Evolutionary conservation across 2,888 invertebrate genomes (phyloP).

Genomic region (Tanytarsus gracilentus): DNA sequence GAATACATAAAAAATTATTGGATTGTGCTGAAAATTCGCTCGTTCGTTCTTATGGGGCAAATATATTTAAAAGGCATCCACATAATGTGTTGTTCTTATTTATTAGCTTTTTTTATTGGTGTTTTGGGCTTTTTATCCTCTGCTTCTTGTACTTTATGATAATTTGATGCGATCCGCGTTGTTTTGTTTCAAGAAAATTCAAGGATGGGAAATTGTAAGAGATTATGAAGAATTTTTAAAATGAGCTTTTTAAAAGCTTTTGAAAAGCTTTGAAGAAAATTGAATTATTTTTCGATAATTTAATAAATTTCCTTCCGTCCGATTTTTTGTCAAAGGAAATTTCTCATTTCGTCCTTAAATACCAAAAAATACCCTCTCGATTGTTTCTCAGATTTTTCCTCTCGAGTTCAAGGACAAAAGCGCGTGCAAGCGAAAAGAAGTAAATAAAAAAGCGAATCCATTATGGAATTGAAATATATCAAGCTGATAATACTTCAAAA

Average conservation of each 20-base stretch:
- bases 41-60: background rate
- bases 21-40: background rate
- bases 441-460: too few species aligned
- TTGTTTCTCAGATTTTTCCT: too few species aligned
- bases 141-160: conserved; percentile 13
- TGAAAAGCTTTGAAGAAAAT: background rate
- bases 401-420: too few species aligned
- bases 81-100: conserved; percentile 16
- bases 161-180: background rate
- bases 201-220: background rate
- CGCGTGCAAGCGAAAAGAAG: too few species aligned
- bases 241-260: background rate
- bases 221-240: background rate
- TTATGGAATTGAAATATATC: too few species aligned
- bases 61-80: conserved; percentile 1
- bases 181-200: background rate
- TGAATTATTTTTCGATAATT: too few species aligned
- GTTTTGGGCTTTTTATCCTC: background rate
- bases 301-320: too few species aligned
- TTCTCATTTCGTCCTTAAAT: too few species aligned
- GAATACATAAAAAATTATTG: background rate
- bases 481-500: too few species aligned
- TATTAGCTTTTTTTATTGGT: conserved; percentile 21
- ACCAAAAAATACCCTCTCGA: too few species aligned
- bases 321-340: too few species aligned